These are phyloP conservation scores for Orussus abietinus DNA, from an alignment of 1,140 invertebrate species.

Conservation along the genomic window DNA sequence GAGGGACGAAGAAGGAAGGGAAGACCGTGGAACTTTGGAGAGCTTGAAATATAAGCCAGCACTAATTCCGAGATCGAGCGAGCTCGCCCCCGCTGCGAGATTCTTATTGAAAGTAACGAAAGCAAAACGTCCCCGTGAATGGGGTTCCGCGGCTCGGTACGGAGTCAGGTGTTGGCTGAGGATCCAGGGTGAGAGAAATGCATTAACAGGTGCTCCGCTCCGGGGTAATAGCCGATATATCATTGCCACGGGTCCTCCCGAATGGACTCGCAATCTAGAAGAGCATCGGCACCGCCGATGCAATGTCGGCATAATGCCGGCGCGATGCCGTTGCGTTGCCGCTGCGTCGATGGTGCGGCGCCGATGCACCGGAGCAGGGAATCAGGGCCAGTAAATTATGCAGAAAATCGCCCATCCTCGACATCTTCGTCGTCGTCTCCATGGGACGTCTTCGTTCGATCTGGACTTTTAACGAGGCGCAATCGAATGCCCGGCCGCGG, in stretches of 20 bases:
- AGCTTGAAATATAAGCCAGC: constrained; percentile 22
- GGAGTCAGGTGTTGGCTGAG: constrained; percentile 34
- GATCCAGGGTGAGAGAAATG: constrained; percentile 32
- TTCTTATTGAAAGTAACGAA: constrained; percentile 29
- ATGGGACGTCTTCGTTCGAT: background rate
- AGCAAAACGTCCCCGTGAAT: constrained; percentile 28
- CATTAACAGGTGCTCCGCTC: constrained; percentile 41
- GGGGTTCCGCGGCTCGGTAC: constrained; percentile 13
- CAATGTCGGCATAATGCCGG: too few species aligned
- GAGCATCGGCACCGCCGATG: background rate
- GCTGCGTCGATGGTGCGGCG: too few species aligned
- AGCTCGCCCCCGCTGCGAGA: constrained; percentile 25
- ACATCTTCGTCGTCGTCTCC: constrained; percentile 1
- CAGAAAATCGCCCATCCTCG: constrained; percentile 5
- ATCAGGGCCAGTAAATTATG: constrained; percentile 8
- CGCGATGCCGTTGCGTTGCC: too few species aligned
- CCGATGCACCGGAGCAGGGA: too few species aligned
- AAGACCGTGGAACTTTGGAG: constrained; percentile 15
- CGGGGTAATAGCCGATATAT: constrained; percentile 38
- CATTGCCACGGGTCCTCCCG: constrained; percentile 21
- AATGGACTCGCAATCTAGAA: background rate
- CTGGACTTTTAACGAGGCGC: too few species aligned
- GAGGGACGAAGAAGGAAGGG: constrained; percentile 9
- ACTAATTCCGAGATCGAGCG: constrained; percentile 22
- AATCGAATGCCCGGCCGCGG: too few species aligned